Base-by-base conservation (phyloP, 1,140 invertebrate genomes). In the Diploscapter pachys region DNA sequence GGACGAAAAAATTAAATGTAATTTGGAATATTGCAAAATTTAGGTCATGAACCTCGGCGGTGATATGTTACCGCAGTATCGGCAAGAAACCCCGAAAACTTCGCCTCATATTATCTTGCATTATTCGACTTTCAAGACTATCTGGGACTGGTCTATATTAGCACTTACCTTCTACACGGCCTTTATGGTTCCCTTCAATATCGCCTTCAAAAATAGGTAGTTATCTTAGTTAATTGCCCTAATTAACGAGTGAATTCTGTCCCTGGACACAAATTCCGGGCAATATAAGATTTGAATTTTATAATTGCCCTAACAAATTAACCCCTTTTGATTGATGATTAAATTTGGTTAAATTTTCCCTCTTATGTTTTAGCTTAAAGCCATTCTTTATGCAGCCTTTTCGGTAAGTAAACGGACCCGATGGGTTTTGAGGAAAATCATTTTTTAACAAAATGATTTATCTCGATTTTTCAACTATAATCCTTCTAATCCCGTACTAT, bases 121-220 rank as follows among this genome's bases (percentile, higher is more conserved):
- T 89, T 97, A 98, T 88, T 96, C 94, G 89, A 94, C 94, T 82
- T 96, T 96, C 89, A 89, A 90, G 82, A 85, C 81, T 6, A 75
- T 79, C 85, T 99, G 96, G 96, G 96, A 99, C 89, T 99, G 96
- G 96, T 93, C 98, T 86, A 99, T 99, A 87, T 90, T 99, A 73
- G 95, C 94, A 89, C 90, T 99, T 83, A 99, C 97, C 79, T 99
- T 99, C 90, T 99, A 99, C 90, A 99, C 97, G 74, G 96, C 97
- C 86, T 96, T 99, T 87, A 99, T 99, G 93, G 97, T 99, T 81
- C 97, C 97, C 73, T 99, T 97, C 89, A 99, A 99, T 89, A 96
- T 98, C 83, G 95, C 97, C 85, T 99, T 99, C 90, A 97, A 97
- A 89, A 98, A 97, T 88, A 76, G 75, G 75, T 76, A 31, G 31